These are phyloP conservation scores for Rhamnusium bicolor DNA, from an alignment of 2,888 invertebrate genomes.

Conservation along the genomic window DNA sequence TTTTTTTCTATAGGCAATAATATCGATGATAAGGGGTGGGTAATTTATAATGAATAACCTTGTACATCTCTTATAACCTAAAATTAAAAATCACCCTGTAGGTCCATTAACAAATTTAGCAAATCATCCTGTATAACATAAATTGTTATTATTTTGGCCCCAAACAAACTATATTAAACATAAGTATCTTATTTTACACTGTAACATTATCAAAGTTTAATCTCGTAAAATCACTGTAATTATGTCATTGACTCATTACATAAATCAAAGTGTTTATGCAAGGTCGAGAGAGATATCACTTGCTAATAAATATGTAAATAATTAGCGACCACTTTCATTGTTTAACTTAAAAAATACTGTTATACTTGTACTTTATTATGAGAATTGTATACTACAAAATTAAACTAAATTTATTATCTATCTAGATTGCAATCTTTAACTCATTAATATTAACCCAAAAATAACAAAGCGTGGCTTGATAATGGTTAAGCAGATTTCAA, in stretches of 20 bases:
- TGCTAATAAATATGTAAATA: constrained; percentile 28
- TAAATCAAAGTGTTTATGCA: constrained; percentile 42
- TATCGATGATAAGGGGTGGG: too few species aligned
- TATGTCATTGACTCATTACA: constrained; percentile 45
- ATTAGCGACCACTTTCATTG: constrained; percentile 19
- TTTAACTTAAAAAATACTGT: constrained; percentile 17
- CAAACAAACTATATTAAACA: neutral
- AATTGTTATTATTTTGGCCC: neutral
- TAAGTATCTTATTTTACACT: constrained; percentile 4
- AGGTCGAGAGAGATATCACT: constrained; percentile 42
- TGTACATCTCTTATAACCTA: too few species aligned
- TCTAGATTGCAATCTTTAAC: neutral
- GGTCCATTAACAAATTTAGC: too few species aligned
- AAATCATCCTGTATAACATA: too few species aligned
- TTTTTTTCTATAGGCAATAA: too few species aligned
- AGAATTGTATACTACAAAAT: neutral
- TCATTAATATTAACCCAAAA: neutral
- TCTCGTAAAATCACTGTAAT: constrained; percentile 35
- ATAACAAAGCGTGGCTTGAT: neutral
- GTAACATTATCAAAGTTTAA: constrained; percentile 18
- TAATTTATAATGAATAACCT: too few species aligned
- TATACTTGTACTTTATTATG: neutral
- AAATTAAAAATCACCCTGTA: too few species aligned
- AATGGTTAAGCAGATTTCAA: neutral
- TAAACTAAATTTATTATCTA: neutral